Evolutionary conservation across 2,113 vertebrate genomes (phyloP).

Genomic region (Thinocorus orbignyianus): DNA sequence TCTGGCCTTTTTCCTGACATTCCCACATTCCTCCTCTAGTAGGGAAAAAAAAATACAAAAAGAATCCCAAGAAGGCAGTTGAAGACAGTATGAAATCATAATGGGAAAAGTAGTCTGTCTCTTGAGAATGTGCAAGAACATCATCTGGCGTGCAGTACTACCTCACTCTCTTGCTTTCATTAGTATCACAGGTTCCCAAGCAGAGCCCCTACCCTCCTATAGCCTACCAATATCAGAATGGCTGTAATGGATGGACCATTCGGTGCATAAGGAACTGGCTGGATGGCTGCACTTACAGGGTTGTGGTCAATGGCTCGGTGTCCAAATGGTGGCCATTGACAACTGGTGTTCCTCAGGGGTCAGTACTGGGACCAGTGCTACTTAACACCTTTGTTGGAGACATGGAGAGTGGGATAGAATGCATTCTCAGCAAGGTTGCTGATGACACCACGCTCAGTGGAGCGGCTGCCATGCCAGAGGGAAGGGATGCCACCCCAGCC

Average conservation of each 20-base stretch:
- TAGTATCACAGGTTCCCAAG: background rate
- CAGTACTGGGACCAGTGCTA: too few relatives aligned
- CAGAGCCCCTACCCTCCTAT: background rate
- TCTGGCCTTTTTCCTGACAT: background rate
- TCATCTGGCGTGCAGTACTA: background rate
- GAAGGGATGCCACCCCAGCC: too few relatives aligned
- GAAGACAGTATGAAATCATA: background rate
- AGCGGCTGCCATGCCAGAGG: too few relatives aligned
- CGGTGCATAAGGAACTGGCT: too few relatives aligned
- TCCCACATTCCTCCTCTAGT: background rate
- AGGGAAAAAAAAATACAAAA: background rate
- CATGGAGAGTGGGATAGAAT: too few relatives aligned
- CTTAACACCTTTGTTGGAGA: too few relatives aligned
- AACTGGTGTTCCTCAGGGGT: too few relatives aligned
- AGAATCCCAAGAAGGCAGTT: background rate
- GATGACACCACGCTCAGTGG: too few relatives aligned
- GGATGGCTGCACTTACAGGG: too few relatives aligned
- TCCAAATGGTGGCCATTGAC: too few relatives aligned
- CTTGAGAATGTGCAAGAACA: accelerated
- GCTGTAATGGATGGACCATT: background rate
- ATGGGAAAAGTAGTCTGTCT: background rate
- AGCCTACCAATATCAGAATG: background rate
- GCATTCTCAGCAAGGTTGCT: too few relatives aligned
- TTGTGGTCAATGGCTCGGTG: too few relatives aligned
- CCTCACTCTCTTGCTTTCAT: background rate